A percentile compares a stretch with the other conserved stretches of the same genome.
Evolutionary conservation across 2,888 invertebrate genomes (phyloP).

Genomic region (Melanchra persicariae): DNA sequence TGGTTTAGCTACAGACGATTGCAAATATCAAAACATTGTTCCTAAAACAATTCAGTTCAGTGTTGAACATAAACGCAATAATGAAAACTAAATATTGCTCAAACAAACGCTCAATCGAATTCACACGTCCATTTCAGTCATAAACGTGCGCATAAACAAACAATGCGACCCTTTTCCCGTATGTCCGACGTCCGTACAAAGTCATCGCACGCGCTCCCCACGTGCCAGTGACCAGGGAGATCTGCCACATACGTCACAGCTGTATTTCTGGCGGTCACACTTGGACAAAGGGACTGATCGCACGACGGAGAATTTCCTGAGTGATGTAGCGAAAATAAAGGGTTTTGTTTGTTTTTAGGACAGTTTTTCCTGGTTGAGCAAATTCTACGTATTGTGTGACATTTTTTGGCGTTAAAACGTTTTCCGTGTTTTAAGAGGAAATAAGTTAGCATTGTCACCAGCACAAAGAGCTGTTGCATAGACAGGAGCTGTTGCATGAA

Average conservation of each 20-base stretch:
- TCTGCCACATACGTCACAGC: constrained; percentile 50
- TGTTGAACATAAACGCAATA: no score
- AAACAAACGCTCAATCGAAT: constrained; percentile 25
- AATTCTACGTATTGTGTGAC: not conserved
- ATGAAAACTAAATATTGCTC: no score
- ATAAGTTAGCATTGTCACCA: constrained; percentile 8
- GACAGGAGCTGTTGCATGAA: not conserved
- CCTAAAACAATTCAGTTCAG: no score
- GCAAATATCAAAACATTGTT: not conserved
- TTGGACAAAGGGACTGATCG: constrained; percentile 53
- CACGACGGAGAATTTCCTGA: constrained; percentile 9
- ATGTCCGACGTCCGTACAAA: constrained; percentile 13
- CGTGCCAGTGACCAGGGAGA: constrained; percentile 59
- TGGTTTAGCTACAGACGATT: not conserved
- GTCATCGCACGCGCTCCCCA: constrained; percentile 44
- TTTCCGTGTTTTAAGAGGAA: constrained; percentile 7
- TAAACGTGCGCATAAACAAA: constrained; percentile 45
- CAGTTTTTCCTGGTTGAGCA: constrained; percentile 5
- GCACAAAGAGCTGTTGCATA: constrained; percentile 9
- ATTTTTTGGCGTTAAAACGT: constrained; percentile 9
- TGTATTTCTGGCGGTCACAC: constrained; percentile 52
- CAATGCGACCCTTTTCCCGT: constrained; percentile 27
- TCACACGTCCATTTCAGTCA: constrained; percentile 8
- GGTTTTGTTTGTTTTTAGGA: constrained; percentile 10
- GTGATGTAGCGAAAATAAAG: constrained; percentile 28